Conservation (phyloP, 1,140 invertebrate genomes). For the Scaptomyza hsui region DNA sequence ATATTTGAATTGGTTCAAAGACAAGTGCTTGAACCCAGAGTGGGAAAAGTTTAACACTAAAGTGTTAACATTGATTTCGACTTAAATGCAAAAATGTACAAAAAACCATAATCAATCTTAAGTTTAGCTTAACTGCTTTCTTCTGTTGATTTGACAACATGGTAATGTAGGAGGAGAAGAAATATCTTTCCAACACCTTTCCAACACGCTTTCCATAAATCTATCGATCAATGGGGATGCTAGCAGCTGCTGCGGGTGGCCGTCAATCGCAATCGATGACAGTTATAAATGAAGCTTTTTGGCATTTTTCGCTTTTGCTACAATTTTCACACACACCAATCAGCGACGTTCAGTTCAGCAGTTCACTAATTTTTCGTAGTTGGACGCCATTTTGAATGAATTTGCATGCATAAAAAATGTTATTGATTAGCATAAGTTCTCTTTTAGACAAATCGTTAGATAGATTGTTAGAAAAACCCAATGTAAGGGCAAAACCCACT, state of each 20-base stretch:
- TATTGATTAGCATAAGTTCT: constrained; percentile 66
- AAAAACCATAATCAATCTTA: constrained; percentile 1
- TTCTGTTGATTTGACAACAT: constrained; percentile 5
- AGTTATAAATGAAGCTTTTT: constrained; percentile 40
- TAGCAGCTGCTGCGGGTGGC: constrained; percentile 22
- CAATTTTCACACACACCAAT: constrained; percentile 81
- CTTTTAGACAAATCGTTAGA: constrained; percentile 14
- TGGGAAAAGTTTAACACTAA: not conserved
- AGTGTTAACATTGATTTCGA: not conserved
- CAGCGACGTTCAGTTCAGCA: constrained; percentile 55
- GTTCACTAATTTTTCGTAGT: constrained; percentile 60
- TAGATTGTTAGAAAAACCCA: constrained; percentile 7
- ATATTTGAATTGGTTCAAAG: constrained; percentile 35
- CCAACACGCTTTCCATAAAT: constrained; percentile 14
- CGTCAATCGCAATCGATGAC: constrained; percentile 36
- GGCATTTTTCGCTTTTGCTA: constrained; percentile 41
- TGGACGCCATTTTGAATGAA: constrained; percentile 71
- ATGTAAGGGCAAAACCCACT: constrained; percentile 73
- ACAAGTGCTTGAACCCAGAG: constrained; percentile 34
- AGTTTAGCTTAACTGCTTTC: not conserved
- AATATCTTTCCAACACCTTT: constrained; percentile 13
- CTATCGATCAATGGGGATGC: constrained; percentile 25
- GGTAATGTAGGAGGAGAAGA: not conserved
- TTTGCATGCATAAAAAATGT: constrained; percentile 70
- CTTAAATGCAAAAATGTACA: not conserved